These are phyloP conservation scores for Fulica atra DNA, from an alignment of 2,113 vertebrate genomes.

Conservation along the genomic window DNA sequence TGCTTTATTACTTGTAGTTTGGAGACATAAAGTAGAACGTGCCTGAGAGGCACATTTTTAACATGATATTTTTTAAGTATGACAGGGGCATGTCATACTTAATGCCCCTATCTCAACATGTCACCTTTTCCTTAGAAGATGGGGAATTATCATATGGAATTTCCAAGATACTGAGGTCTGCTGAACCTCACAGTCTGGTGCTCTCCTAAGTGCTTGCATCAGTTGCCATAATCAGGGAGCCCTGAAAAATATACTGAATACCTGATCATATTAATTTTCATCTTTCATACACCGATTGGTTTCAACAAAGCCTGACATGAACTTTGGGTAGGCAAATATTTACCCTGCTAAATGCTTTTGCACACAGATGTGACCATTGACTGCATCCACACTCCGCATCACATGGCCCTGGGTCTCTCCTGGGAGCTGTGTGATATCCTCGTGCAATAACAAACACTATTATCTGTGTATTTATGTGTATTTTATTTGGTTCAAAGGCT, in stretches of 20 bases:
- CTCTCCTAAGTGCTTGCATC: not conserved
- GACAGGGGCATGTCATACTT: not conserved
- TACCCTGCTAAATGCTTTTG: not conserved
- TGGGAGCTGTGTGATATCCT: not conserved
- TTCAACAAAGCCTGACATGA: not conserved
- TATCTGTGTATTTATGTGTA: not conserved
- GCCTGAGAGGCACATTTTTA: not conserved
- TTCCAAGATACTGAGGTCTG: not conserved
- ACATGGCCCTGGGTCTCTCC: not conserved
- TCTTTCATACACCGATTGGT: not conserved
- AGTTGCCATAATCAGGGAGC: not conserved
- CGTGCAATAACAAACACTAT: not conserved
- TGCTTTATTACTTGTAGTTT: not conserved
- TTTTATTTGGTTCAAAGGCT: not conserved
- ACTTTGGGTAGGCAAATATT: not conserved
- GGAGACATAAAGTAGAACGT: not conserved
- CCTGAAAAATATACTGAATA: not conserved
- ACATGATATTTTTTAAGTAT: not conserved
- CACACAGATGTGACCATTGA: not conserved
- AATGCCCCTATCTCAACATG: not conserved
- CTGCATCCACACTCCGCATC: not conserved
- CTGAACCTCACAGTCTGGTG: not conserved
- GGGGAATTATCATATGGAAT: not conserved
- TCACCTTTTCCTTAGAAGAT: not conserved
- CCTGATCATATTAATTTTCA: not conserved